Percentiles rank a stretch among this genome's conserved stretches.
These are phyloP conservation scores for Mirounga angustirostris DNA, from an alignment of 2,113 vertebrate genomes.

Conservation along the genomic window DNA sequence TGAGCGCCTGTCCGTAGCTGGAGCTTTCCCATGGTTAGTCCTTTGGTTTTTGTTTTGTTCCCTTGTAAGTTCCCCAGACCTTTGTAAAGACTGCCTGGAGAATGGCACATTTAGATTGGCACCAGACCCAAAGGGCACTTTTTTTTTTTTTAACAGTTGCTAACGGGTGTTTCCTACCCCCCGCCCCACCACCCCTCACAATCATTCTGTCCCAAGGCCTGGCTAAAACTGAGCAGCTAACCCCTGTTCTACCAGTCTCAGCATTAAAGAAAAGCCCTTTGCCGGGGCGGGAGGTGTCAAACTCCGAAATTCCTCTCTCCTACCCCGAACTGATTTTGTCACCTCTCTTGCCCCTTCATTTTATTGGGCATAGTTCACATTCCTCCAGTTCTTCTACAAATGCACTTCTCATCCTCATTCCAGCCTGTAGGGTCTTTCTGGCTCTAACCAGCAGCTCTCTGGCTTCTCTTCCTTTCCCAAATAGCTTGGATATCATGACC, in stretches of 20 bases:
- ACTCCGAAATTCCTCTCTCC: neutral
- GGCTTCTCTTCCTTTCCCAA: neutral
- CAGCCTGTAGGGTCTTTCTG: neutral
- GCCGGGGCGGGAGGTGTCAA: neutral
- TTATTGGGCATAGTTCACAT: neutral
- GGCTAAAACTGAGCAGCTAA: neutral
- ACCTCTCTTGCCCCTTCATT: neutral
- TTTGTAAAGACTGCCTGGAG: neutral
- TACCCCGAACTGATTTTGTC: neutral
- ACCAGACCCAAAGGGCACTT: neutral
- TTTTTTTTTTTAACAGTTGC: neutral
- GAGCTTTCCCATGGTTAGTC: neutral
- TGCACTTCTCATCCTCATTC: neutral
- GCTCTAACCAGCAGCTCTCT: neutral
- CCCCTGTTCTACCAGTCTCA: neutral
- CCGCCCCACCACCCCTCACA: no score
- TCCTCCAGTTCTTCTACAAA: neutral
- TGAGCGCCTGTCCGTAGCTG: neutral
- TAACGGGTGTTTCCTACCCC: neutral
- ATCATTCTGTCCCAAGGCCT: neutral
- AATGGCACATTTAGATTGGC: neutral
- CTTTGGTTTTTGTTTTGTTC: neutral
- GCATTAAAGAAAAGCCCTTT: neutral
- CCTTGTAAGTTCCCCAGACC: neutral
- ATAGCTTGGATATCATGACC: neutral